Percentiles rank a stretch among this genome's conserved stretches.
phyloP scores from a whole-genome alignment of 2,888 invertebrate species.

The Xylocampa areola region DNA sequence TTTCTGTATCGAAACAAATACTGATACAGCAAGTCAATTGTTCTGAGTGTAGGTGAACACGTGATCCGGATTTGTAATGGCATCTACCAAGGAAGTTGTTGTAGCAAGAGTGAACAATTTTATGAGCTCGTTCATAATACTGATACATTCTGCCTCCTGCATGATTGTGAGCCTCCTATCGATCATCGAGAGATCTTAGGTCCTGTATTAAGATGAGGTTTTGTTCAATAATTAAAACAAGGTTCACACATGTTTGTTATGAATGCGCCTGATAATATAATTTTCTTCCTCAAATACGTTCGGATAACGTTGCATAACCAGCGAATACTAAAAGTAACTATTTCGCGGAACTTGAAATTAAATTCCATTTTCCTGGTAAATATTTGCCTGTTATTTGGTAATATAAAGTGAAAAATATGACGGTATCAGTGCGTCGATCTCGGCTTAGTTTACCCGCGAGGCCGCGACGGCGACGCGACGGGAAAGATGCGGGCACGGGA shows the following conservation, averaged over 20 bases:
- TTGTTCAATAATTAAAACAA: no score
- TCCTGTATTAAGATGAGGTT: no score
- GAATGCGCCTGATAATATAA: no score
- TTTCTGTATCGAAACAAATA: neutral
- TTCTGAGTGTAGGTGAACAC: neutral
- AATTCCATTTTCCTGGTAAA: neutral
- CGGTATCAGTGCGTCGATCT: constrained; percentile 5
- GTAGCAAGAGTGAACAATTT: neutral
- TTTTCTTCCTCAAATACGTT: neutral
- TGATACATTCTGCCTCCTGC: no score
- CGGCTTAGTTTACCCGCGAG: constrained; percentile 2
- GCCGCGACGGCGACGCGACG: neutral
- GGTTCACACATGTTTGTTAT: no score
- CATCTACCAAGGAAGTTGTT: neutral
- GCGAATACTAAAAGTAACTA: neutral
- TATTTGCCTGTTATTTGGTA: neutral
- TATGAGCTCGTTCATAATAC: no score
- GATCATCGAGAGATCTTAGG: no score
- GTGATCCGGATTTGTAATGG: neutral
- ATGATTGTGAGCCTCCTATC: no score
- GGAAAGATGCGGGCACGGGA: neutral
- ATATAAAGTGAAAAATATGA: constrained; percentile 3
- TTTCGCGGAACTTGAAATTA: constrained; percentile 6
- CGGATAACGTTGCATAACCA: neutral
- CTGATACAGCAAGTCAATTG: neutral